Evolutionary conservation across 2,113 vertebrate species (phyloP), one percentile per base, ranked within the genome.

Genomic region (Ophiodon elongatus): DNA sequence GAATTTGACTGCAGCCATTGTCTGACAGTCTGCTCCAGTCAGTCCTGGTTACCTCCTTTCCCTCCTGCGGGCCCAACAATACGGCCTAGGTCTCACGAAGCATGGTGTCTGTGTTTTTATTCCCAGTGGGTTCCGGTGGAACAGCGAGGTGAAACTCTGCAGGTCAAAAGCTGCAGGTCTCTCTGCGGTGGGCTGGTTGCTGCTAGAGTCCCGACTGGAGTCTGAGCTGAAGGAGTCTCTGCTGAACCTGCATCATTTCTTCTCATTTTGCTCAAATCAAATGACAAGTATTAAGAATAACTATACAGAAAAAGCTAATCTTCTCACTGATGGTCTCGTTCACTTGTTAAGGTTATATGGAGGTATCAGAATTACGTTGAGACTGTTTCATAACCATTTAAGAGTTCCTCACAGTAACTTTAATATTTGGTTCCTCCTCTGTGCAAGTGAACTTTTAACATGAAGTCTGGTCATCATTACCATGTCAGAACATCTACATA

Each of bases 401-500:
- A 27, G 47, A 23, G 2, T 45, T 45, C 47, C 47, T 50, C 17
- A 21, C 6, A 50, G 39, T 41, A 70, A 71, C 39, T 33, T 15
- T 11, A 43, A 43, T 43, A 43, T 43, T 14, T 63, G 6, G 21
- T 62, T 29, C 8, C 39, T 43, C 17, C 31, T 45, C n/a, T 23
- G 2, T 35, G 37, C 33, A 39, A 63, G 37, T 79, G 57, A 74
- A 17, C 63, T 47, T 31, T 41, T 15, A 17, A 50, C n/a, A 60
- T 66, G 29, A 57, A 66, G 52, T 72, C 5, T 47, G n/a, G 15
- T 62, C 39, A 27, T 65, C n/a, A 59, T 68, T 25, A 4, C 43
- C 43, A 27, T 64, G 65, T 71, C 21, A 64, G 37, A 50, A 21
- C 35, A 81, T 73, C 33, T 29, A 33, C 27, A 64, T 31, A 57